Conservation (phyloP, 2,888 invertebrate genomes). For the Drosophila conformis region DNA sequence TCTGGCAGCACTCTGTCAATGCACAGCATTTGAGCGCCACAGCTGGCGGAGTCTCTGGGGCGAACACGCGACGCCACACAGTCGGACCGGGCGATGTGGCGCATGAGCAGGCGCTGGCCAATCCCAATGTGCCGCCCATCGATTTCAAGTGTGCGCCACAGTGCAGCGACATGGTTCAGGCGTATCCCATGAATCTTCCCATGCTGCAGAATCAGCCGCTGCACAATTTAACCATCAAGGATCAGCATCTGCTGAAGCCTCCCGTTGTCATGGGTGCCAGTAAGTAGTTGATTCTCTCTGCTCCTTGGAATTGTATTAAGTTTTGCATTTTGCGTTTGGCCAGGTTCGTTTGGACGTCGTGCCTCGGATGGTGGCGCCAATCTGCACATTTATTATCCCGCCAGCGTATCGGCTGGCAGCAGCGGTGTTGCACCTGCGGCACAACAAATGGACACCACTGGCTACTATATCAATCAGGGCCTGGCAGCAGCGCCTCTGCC, state of each 20-base stretch:
- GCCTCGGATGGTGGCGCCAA: slow-evolving; percentile 98
- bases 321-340: rapidly evolving
- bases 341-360: slow-evolving; percentile 93
- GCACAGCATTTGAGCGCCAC: slow-evolving; percentile 77
- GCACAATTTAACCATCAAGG: slow-evolving; percentile 94
- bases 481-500: slow-evolving; percentile 51
- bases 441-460: slow-evolving; percentile 69
- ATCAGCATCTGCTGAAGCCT: slow-evolving; percentile 97
- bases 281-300: slow-evolving; percentile 82
- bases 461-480: slow-evolving; percentile 73
- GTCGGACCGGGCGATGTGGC: slow-evolving; percentile 96
- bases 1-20: slow-evolving; percentile 61
- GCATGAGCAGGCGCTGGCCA: slow-evolving; percentile 90
- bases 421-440: slow-evolving; percentile 50
- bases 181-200: slow-evolving; percentile 92
- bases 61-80: slow-evolving; percentile 93
- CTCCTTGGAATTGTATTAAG: neutral
- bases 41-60: slow-evolving; percentile 66
- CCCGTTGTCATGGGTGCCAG: slow-evolving; percentile 94
- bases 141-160: slow-evolving; percentile 83
- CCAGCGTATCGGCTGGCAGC: slow-evolving; percentile 82
- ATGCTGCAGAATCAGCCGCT: slow-evolving; percentile 93
- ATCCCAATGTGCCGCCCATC: slow-evolving; percentile 83
- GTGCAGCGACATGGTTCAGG: slow-evolving; percentile 60
- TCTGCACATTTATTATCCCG: slow-evolving; percentile 90